A percentile compares a stretch with the other conserved stretches of the same genome.
These are phyloP conservation scores for Oscheius myriophilus DNA, from an alignment of 2,888 invertebrate genomes.

Conservation along the genomic window DNA sequence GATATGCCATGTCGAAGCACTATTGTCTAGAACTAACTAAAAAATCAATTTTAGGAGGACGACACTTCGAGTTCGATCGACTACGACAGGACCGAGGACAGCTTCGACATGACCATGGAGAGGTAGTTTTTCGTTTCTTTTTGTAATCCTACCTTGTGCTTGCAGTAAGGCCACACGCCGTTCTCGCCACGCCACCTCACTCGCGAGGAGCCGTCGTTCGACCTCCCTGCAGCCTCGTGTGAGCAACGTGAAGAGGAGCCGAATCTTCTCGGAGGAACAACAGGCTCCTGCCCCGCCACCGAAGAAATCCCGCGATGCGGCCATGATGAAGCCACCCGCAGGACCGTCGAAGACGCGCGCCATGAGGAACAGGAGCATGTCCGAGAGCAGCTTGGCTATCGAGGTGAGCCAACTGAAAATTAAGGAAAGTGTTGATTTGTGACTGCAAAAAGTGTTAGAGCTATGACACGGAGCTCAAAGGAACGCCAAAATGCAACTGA, in stretches of 20 bases:
- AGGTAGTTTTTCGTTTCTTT: neutral
- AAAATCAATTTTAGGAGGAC: constrained; percentile 19
- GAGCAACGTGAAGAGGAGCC: constrained; percentile 9
- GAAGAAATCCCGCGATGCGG: constrained; percentile 21
- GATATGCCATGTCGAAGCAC: too few relatives aligned
- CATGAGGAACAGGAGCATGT: constrained; percentile 38
- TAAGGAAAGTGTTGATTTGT: neutral
- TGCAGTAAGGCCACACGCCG: neutral
- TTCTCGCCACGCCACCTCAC: constrained; percentile 2
- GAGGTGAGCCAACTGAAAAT: neutral
- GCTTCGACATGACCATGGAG: constrained; percentile 31
- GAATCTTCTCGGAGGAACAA: constrained; percentile 24
- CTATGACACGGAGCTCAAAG: too few relatives aligned
- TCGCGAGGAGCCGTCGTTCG: constrained; percentile 18
- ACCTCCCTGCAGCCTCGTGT: constrained; percentile 22
- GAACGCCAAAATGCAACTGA: neutral
- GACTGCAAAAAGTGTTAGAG: too few relatives aligned
- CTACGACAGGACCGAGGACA: constrained; percentile 51
- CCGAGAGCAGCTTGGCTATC: constrained; percentile 28
- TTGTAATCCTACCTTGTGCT: neutral
- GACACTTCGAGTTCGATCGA: constrained; percentile 47
- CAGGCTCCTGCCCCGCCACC: constrained; percentile 17
- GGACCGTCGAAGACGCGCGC: neutral
- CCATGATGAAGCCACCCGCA: constrained; percentile 9
- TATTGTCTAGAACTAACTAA: neutral